Evolutionary conservation across 2,888 invertebrate genomes (phyloP).

Genomic region (Herminia tarsipennalis): DNA sequence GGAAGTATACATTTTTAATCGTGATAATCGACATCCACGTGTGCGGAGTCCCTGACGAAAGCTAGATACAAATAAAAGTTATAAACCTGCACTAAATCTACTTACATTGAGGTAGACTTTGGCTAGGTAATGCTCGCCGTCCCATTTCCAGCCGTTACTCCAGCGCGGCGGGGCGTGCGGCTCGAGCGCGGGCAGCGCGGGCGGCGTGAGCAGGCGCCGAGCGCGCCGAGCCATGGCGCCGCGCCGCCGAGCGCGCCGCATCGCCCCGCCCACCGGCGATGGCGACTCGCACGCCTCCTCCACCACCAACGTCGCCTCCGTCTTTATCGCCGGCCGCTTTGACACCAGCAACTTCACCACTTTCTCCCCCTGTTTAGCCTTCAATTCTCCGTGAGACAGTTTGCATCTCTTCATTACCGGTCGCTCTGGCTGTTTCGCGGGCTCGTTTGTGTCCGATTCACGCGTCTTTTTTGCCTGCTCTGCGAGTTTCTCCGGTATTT

Average conservation of each 20-base stretch:
- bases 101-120: conserved; percentile 95
- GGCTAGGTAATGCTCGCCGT: conserved; percentile 92
- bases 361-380: conserved; percentile 74
- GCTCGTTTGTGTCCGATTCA: conserved; percentile 23
- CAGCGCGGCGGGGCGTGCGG: conserved; percentile 82
- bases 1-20: no score
- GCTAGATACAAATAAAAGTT: no score
- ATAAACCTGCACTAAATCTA: no score
- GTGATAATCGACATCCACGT: no score
- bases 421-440: conserved; percentile 19
- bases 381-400: conserved; percentile 60
- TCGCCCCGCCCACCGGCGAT: conserved; percentile 35
- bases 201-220: conserved; percentile 44
- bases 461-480: conserved; percentile 26
- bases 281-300: conserved; percentile 71
- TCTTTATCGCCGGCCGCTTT: conserved; percentile 75
- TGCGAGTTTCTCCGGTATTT: no score
- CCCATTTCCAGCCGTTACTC: conserved; percentile 98
- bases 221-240: conserved; percentile 44
- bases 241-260: conserved; percentile 44
- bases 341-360: conserved; percentile 75
- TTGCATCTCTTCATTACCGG: conserved; percentile 61
- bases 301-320: conserved; percentile 68
- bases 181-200: conserved; percentile 40
- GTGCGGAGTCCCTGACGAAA: no score